phyloP scores from a whole-genome alignment of 2,888 invertebrate genomes.

The Caenorhabditis sp. region DNA sequence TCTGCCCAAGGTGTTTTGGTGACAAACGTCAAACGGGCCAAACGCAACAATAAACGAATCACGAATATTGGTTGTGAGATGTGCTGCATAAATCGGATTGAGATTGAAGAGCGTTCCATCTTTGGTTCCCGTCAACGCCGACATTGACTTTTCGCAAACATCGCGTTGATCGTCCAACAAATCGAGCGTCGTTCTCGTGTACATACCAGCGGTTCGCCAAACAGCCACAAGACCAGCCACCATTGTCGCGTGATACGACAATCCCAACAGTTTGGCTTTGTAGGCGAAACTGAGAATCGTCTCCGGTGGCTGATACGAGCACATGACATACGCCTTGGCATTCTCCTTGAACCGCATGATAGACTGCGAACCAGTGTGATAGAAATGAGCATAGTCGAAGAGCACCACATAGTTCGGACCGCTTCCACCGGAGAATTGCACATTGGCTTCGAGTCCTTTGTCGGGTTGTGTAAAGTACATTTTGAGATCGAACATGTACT shows the following conservation, averaged over 20 bases:
- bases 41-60: neutral
- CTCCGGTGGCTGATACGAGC: neutral
- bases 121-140: neutral
- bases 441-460: neutral
- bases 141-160: neutral
- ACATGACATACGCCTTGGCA: neutral
- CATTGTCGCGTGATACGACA: neutral
- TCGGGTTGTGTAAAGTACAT: neutral
- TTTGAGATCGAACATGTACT: neutral
- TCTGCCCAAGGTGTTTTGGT: too few species aligned
- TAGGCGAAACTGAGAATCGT: neutral
- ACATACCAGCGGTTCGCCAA: neutral
- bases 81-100: neutral
- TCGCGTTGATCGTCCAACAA: neutral
- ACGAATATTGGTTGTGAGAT: neutral
- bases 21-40: neutral
- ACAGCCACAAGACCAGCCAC: neutral
- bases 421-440: neutral
- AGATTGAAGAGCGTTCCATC: neutral
- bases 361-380: neutral
- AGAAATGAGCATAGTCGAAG: neutral
- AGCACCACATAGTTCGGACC: neutral
- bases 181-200: neutral
- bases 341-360: neutral
- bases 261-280: neutral